Evolutionary conservation across 1,140 invertebrate genomes (phyloP), one percentile per base, ranked within the genome.

Genomic region (Drosophila bocki): DNA sequence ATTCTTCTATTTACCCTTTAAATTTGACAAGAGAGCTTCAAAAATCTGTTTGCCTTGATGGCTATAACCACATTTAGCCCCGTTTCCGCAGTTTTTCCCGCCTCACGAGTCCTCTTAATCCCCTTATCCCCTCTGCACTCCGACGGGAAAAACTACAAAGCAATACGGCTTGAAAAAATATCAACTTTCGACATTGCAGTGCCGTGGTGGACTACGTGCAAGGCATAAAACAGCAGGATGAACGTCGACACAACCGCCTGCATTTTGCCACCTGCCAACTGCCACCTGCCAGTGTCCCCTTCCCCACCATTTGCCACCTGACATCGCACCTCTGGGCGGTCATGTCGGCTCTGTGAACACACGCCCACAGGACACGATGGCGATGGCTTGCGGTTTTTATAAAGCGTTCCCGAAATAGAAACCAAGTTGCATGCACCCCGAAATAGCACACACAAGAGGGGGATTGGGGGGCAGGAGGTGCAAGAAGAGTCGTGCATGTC

Each of bases 351-450:
- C 72, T 80, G 67, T 63, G 72, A 84, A 53, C 77, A 86, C 78
- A 70, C 42, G 17, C 32, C 7, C 47, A 48, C 47, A 26, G 13
- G 7, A 15, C 51, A 15, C 51, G 33, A 56, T 4, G 19, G 13
- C 82, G 62, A 44, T 62, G 80, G 74, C 51, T 69, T 87, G 83
- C 77, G 83, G 84, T 87, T 86, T 87, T 87, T 80, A 71, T 83
- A 74, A 80, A 77, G 32, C 44, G 75, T 45, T 77, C 61, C 74
- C 60, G 72, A 87, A 87, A 87, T 87, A 87, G 83, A 80, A 71
- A 64, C 80, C 63, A 65, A 71, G 69, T 83, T 88, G 84, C 84
- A 83, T 83, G 84, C 71, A 77, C 62, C 78, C 80, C 70, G 63
- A 84, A 87, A 86, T 86, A 86, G 82, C 37, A 37, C 64, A 37